Percentiles rank a stretch among this genome's conserved stretches.
Evolutionary conservation across 1,140 invertebrate species (phyloP).

Genomic region (Chrysopa pallens): DNA sequence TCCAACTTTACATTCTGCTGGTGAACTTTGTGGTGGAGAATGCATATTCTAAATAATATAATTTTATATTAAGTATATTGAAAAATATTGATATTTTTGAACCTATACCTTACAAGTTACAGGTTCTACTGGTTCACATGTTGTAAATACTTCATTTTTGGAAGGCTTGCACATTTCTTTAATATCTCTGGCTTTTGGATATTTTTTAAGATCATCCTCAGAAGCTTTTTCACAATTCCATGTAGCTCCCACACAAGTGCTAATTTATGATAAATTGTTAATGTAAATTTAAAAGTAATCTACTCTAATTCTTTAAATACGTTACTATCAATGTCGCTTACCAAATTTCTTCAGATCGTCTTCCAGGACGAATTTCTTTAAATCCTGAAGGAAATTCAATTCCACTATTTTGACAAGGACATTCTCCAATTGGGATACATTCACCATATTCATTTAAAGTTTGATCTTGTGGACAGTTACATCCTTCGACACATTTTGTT

Average conservation of each 20-base stretch:
- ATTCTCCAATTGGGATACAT: constrained; percentile 57
- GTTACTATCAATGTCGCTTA: constrained; percentile 17
- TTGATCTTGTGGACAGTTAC: constrained; percentile 63
- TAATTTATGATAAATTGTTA: constrained; percentile 18
- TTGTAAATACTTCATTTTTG: constrained; percentile 49
- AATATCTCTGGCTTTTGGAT: constrained; percentile 36
- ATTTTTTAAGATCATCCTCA: constrained; percentile 36
- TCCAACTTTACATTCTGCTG: constrained; percentile 47
- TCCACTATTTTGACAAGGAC: constrained; percentile 55
- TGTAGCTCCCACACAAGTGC: constrained; percentile 50
- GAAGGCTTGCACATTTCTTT: constrained; percentile 36
- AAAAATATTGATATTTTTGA: constrained; percentile 2
- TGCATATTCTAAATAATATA: constrained; percentile 47
- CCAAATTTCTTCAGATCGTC: constrained; percentile 49
- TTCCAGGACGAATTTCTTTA: constrained; percentile 46
- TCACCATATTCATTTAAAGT: constrained; percentile 48
- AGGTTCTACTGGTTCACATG: constrained; percentile 54
- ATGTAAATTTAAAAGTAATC: constrained; percentile 1
- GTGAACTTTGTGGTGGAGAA: constrained; percentile 21
- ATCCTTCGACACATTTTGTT: constrained; percentile 66
- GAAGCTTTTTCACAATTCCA: constrained; percentile 57
- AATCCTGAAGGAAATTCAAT: constrained; percentile 55
- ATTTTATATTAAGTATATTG: neutral
- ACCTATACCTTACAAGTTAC: constrained; percentile 50
- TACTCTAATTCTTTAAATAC: neutral